Conservation (phyloP, 2,113 vertebrate species). For the rat (Rattus norvegicus) region DNA sequence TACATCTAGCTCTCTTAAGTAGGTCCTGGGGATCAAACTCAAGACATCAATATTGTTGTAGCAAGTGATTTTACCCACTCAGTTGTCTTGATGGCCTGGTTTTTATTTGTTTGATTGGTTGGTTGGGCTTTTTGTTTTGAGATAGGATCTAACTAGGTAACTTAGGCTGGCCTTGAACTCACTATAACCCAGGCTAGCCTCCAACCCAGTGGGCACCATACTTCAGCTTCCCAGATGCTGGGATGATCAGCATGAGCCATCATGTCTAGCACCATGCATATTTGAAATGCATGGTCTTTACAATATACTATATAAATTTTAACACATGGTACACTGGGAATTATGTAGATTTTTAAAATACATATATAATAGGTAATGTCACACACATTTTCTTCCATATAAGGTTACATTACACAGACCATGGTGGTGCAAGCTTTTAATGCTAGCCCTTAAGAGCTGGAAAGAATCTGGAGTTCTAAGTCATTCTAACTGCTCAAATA, state of each 20-base stretch:
- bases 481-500: not conserved
- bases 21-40: not conserved
- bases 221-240: not conserved
- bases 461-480: not conserved
- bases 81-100: too few relatives aligned
- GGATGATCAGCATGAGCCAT: not conserved
- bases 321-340: not conserved
- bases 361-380: not conserved
- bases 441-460: not conserved
- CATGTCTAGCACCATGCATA: not conserved
- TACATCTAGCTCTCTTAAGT: not conserved
- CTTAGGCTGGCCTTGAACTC: not conserved
- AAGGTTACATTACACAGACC: not conserved
- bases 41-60: not conserved
- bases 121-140: not conserved
- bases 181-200: not conserved
- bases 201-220: not conserved
- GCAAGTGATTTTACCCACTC: not conserved
- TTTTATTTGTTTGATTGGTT: not conserved
- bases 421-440: not conserved
- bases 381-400: not conserved
- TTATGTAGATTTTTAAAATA: not conserved
- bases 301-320: not conserved
- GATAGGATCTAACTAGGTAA: not conserved
- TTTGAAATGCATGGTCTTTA: not conserved